Percentiles rank a stretch among this genome's conserved stretches.
Evolutionary conservation across 2,113 vertebrate species (phyloP).

Genomic region (Podocnemis expansa): DNA sequence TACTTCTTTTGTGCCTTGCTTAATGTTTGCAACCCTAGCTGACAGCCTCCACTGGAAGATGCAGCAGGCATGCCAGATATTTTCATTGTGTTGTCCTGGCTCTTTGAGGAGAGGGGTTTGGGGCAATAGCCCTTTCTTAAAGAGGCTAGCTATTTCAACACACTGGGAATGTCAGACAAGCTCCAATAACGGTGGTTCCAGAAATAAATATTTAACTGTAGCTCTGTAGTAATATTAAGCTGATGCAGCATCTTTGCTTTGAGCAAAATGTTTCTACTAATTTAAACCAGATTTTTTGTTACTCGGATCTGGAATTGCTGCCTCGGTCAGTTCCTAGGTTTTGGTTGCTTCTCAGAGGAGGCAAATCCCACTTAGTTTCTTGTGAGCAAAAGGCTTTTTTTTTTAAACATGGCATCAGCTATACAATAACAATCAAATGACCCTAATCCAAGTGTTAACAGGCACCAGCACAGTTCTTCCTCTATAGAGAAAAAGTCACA

Average conservation of each 20-base stretch:
- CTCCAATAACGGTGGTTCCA: slow-evolving; percentile 2
- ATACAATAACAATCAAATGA: not conserved
- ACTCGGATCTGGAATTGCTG: not conserved
- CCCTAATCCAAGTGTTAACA: not conserved
- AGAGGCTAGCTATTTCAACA: not conserved
- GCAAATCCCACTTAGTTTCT: not conserved
- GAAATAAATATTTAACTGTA: slow-evolving; percentile 3
- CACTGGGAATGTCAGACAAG: not conserved
- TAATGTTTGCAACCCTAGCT: not conserved
- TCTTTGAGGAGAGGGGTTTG: not conserved
- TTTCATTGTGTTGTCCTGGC: not conserved
- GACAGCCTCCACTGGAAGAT: not conserved
- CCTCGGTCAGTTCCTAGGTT: not conserved
- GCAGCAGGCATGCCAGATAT: not conserved
- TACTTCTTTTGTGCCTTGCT: not conserved
- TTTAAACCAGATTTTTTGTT: not conserved
- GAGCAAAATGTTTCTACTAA: not conserved
- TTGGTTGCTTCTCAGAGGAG: not conserved
- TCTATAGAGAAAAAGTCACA: not conserved
- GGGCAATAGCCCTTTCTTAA: not conserved
- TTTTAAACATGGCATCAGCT: not conserved
- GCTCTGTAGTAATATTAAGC: not conserved
- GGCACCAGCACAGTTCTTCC: not conserved
- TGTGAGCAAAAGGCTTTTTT: not conserved
- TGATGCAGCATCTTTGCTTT: not conserved